Base-by-base conservation (phyloP, 35 echinoderm and acorn worm species). In the Diadema setosum region DNA sequence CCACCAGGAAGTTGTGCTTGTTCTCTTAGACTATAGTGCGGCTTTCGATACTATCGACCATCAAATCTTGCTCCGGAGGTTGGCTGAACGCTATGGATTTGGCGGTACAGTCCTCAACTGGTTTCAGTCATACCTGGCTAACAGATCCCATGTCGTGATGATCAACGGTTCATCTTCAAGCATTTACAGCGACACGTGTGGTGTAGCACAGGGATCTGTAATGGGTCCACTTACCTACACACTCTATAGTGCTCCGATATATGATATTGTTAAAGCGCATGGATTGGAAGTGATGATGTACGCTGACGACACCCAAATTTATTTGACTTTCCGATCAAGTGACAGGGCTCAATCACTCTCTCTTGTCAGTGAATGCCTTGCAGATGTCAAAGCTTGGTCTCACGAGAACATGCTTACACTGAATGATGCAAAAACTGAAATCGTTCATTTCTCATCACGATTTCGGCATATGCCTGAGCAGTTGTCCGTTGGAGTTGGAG, bases 161-260 rank as follows among this genome's bases (percentile, higher is more conserved):
- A n/a, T n/a, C n/a, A n/a, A n/a, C n/a, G n/a, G n/a, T n/a, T n/a
- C n/a, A n/a, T n/a, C 27, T 21, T 88, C 88, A 3, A 45, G 86
- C 6, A 42, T 32, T 30, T 20, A 27, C 17, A 29, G 26, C 1
- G 60, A 88, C 23, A 39, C 11, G 17, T 43, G 37, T 48, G 84
- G 90, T 16, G 84, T 92, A 18, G 80, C 90, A 44, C 90, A 87
- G 65, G 90, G 84, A 20, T 87, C 83, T 65, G 84, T 86, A 11
- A 86, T 92, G 3, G 84, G 75, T 16, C 90, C 84, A 46, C 16
- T 92, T 20, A 27, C 6, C 3, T 92, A 87, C 52, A 82, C 70
- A 5, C 39, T 92, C 45, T 92, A 82, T 69, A 81, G 84, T 11
- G 49, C 84, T 45, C 90, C 83, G 35, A 36, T 87, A 27, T 42